These are phyloP conservation scores for Chloropsis hardwickii DNA, from an alignment of 2,113 vertebrate species.

Conservation along the genomic window DNA sequence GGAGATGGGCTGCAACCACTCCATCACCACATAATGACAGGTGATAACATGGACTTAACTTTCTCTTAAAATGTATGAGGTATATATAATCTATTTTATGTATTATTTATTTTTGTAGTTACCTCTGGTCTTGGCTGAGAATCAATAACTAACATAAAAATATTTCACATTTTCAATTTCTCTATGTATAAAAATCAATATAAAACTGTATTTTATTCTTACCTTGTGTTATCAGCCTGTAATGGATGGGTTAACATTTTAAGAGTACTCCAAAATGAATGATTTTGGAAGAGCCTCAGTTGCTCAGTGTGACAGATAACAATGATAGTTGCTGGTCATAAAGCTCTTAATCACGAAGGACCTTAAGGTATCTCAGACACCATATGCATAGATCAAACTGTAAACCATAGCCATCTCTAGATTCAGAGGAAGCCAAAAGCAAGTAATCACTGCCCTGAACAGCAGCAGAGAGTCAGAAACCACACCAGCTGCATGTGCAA, in stretches of 20 bases:
- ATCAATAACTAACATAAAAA: conserved; percentile 41
- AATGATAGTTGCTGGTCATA: background rate
- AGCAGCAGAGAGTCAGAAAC: background rate
- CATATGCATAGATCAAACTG: background rate
- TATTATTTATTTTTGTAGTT: conserved; percentile 44
- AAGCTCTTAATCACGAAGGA: background rate
- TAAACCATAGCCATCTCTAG: background rate
- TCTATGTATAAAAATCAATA: conserved; percentile 35
- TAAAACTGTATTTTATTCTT: background rate
- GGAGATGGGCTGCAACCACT: background rate
- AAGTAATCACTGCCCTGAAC: background rate
- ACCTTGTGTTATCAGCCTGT: background rate
- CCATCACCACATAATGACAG: background rate
- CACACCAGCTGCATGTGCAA: background rate
- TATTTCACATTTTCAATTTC: conserved; percentile 33
- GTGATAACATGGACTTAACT: background rate
- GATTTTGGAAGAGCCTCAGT: background rate
- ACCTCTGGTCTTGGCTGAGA: background rate
- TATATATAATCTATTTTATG: conserved; percentile 3
- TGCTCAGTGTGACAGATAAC: background rate
- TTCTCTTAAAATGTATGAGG: conserved; percentile 22
- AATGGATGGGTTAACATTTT: background rate
- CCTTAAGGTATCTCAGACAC: background rate
- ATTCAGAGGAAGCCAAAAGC: background rate
- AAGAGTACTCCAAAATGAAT: background rate